Evolutionary conservation across 2,113 vertebrate genomes (phyloP), one percentile per base, ranked within the genome.

Genomic region (Hymenochirus boettgeri): DNA sequence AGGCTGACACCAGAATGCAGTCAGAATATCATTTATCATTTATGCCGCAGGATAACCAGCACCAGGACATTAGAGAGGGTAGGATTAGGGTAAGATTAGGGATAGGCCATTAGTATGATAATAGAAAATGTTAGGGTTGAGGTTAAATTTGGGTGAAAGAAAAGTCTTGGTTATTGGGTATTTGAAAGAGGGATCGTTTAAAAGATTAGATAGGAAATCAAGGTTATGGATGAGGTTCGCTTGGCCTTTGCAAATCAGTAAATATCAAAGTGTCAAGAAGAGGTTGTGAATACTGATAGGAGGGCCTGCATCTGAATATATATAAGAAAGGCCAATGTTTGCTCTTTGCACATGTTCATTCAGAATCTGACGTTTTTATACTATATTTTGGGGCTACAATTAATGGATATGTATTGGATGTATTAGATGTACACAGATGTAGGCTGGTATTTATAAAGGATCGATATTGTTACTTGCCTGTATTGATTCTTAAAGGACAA

Each of bases 21-120:
- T 59, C 47, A 35, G 65, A 69, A 69, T 69, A 69, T 60, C 65
- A 69, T 69, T 69, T 69, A 69, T 69, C 65, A 69, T 59, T 69
- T 69, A 69, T 69, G 53, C 65, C 29, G 65, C 33, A 42, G 48
- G 56, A 53, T 21, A 59, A 53, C 56, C 56, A 69, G 56, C 51
- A 31, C 22, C 8, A 33, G 57, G 29, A 69, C 33, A 60, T 60
- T 45, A 69, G 60, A 33, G 35, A 52, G 57, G 47, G 24, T 42
- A 45, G 65, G 47, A 69, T 67, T 60, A 60, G 31, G 54, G 47
- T 53, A 27, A 69, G 65, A 69, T 69, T 60, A 69, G 56, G 57
- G 48, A 60, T 60, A 53, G 48, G 47, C 59, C 60, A 53, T 69
- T 60, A 69, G 46, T 23, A 53, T 26, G 46, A 60, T 69, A 69